Percentiles rank a stretch among this genome's conserved stretches.
Evolutionary conservation across 1,140 invertebrate species (phyloP).

Genomic region (Hypsibius dujardini): DNA sequence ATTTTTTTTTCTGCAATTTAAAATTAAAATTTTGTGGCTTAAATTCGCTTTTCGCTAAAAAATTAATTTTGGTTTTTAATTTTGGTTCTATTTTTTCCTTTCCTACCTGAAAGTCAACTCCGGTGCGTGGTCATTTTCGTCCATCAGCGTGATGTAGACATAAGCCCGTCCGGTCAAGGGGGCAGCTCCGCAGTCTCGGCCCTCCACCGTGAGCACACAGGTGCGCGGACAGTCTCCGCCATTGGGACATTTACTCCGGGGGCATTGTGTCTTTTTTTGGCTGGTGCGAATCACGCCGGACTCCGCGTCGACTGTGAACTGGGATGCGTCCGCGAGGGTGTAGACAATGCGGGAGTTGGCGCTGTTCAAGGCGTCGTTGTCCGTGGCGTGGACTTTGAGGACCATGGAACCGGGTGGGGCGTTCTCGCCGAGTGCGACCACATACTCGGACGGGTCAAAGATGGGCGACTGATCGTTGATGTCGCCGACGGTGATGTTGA

Average conservation of each 20-base stretch:
- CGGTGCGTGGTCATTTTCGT: slow-evolving; percentile 8
- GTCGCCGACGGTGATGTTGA: too few species aligned
- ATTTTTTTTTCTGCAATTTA: too few species aligned
- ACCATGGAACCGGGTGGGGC: not conserved
- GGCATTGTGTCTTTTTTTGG: not conserved
- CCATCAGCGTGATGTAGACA: not conserved
- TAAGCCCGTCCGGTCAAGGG: not conserved
- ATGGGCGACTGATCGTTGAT: not conserved
- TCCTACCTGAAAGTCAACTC: not conserved
- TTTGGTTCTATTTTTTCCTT: too few species aligned
- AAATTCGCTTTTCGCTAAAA: too few species aligned
- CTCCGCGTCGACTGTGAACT: not conserved
- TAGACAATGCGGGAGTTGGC: not conserved
- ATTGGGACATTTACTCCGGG: not conserved
- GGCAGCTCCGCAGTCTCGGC: not conserved
- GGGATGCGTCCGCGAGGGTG: not conserved
- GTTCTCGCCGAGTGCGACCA: not conserved
- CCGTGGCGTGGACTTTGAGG: not conserved
- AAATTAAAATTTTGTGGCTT: too few species aligned
- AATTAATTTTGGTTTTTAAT: too few species aligned
- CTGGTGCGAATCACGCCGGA: not conserved
- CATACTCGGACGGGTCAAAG: not conserved
- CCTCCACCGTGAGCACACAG: not conserved
- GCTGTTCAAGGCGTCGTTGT: not conserved
- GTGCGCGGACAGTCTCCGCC: not conserved